These are phyloP conservation scores for Deroplatys truncata DNA, from an alignment of 2,888 invertebrate species.

Conservation along the genomic window DNA sequence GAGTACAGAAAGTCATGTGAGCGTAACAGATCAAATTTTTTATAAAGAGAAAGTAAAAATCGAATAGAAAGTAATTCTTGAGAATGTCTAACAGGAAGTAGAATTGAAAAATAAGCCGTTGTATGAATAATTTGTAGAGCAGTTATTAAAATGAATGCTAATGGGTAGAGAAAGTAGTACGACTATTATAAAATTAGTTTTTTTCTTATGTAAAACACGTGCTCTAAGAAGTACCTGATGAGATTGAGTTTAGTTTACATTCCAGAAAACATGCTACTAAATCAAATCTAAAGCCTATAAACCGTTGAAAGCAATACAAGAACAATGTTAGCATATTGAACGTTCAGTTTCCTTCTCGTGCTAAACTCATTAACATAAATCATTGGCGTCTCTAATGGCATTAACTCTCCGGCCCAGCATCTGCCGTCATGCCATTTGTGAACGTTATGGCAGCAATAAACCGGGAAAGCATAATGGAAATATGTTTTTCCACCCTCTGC, in stretches of 20 bases:
- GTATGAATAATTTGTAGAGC: too few relatives aligned
- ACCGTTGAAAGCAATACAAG: background rate
- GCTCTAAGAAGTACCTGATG: too few relatives aligned
- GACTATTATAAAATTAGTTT: too few relatives aligned
- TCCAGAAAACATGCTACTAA: background rate
- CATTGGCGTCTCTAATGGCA: background rate
- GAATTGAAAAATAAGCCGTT: too few relatives aligned
- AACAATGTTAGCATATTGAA: background rate
- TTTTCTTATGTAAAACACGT: too few relatives aligned
- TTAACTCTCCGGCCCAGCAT: background rate
- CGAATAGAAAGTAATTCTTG: too few relatives aligned
- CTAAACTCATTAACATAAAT: background rate
- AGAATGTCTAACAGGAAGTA: too few relatives aligned
- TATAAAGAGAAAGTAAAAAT: too few relatives aligned
- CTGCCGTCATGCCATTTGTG: background rate
- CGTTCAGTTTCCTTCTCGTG: background rate
- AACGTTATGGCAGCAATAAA: background rate
- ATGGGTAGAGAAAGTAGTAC: too few relatives aligned
- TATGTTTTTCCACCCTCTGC: background rate
- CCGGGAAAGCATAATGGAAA: background rate
- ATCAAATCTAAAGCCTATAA: background rate
- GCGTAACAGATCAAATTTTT: too few relatives aligned
- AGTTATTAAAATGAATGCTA: too few relatives aligned
- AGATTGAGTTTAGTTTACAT: background rate
- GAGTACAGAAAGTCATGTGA: too few relatives aligned